Evolutionary conservation across 2,113 vertebrate genomes (phyloP), one percentile per base, ranked within the genome.

Genomic region (Stigmatopora nigra): DNA sequence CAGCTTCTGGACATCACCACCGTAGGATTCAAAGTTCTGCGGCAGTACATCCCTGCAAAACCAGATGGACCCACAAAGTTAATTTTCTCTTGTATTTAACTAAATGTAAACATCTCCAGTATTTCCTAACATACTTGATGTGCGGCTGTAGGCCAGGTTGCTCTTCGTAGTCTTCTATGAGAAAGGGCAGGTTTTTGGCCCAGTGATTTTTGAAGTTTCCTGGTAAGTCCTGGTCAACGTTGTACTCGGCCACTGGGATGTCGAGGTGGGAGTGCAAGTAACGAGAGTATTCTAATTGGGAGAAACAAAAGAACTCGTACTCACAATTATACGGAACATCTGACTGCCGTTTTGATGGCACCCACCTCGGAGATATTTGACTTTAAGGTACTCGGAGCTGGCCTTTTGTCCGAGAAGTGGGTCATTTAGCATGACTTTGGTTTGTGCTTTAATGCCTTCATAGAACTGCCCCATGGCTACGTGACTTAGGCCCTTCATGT

Each of bases 381-480:
- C 97, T 91, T 97, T 96, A 58, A 99, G 91, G 83, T 97, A 99
- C 82, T 99, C 97, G 0, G 95, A 92, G 85, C 94, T 99, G 64
- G 96, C 94, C 81, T 98, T 98, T 86, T 99, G 96, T 38, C 96
- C 96, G 4, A 95, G 93, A 17, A 99, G 88, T 2, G 96, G 97
- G 53, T 97, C 94, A 15, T 97, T 99, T 49, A 99, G 74, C 96
- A 99, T 98, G 47, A 98, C 96, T 85, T 98, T 98, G 4, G 97
- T 99, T 66, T 99, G 97, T 49, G 96, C 94, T 88, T 99, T 99
- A 81, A 99, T 97, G 52, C 97, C 97, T 86, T 99, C 95, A 48
- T 99, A 99, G 83, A 99, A 99, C 78, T 98, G 97, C 0, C 97
- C 97, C 94, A 97, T 95, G 14, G 96, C 93, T 70, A 98, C 97